Evolutionary conservation across 2,113 vertebrate genomes (phyloP), one percentile per base, ranked within the genome.

Genomic region (Pomatostomus ruficeps): DNA sequence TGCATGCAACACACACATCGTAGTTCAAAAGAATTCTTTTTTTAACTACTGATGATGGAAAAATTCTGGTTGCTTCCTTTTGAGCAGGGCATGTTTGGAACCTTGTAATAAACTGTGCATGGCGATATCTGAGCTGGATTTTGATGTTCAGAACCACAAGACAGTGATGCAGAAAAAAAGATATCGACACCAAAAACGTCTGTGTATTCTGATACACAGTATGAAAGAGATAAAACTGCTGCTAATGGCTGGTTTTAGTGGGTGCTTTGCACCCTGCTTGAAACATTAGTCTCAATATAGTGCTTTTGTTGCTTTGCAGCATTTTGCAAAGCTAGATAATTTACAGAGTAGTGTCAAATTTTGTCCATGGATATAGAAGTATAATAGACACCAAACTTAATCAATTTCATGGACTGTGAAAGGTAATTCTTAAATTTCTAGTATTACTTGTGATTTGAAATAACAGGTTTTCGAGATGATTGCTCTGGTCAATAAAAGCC

Each of bases 1-100:
- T 25, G 21, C 29, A 66, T 19, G 21, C 18, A 29, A 33, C 22
- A 49, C 5, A 26, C 25, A 12, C 7, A 49, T 6, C 58, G 25
- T 12, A 6, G 43, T 67, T 71, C 38, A 74, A 57, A 80, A 33
- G 0, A 49, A 49, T 52, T 72, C 0, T 25, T 46, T 72, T 83
- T 85, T 67, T 20, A 62, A 58, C 9, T 43, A 9, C 12, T 58
- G 23, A 42, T 66, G 22, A 8, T 63, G 57, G 28, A 31, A 82
- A 81, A 85, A 67, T 52, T 84, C 48, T 88, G 24, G 2, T 42
- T 73, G 23, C 35, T 91, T 79, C 20, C 19, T 54, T 18, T 46
- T 0, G 0, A 78, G n/a, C 52, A 52, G 23, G 6, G 4, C 10
- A 16, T 20, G 7, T 66, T 66, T 0, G 4, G 25, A 26, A 21